Evolutionary conservation across 2,888 invertebrate genomes (phyloP).

Genomic region (Acanthosepion lycidas): DNA sequence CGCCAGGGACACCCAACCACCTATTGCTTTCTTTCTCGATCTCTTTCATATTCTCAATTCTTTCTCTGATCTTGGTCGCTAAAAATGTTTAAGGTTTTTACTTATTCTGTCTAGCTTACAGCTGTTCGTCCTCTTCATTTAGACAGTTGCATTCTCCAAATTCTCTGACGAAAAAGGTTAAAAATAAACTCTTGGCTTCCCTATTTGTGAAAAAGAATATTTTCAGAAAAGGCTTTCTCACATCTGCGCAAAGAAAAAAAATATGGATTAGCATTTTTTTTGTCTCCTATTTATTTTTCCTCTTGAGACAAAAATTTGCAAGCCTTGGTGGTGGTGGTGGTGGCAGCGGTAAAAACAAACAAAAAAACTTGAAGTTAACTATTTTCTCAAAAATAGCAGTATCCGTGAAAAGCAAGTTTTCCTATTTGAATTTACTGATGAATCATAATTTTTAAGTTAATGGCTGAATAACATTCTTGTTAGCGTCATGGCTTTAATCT

Average conservation of each 20-base stretch:
- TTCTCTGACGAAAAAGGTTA: background rate
- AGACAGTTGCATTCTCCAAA: background rate
- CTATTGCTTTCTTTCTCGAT: background rate
- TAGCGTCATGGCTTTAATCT: no score
- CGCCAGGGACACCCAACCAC: background rate
- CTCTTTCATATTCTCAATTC: background rate
- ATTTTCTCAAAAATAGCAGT: no score
- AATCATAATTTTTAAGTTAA: no score
- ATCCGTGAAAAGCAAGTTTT: no score
- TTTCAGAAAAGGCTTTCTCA: background rate
- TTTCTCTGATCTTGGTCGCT: background rate
- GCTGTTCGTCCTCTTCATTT: background rate
- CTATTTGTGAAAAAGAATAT: background rate
- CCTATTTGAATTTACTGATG: no score
- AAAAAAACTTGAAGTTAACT: no score
- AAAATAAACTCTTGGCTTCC: background rate
- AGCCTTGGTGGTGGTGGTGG: background rate
- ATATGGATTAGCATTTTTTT: background rate
- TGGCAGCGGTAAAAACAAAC: background rate
- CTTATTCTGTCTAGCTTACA: background rate
- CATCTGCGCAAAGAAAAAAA: background rate
- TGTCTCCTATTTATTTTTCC: background rate
- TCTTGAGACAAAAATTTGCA: rapidly evolving
- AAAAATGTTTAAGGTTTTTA: background rate
- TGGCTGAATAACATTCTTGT: no score